Percentiles rank a stretch among this genome's conserved stretches.
Conservation (phyloP, 2,797 vertebrate genomes). For the Varecia variegata region DNA sequence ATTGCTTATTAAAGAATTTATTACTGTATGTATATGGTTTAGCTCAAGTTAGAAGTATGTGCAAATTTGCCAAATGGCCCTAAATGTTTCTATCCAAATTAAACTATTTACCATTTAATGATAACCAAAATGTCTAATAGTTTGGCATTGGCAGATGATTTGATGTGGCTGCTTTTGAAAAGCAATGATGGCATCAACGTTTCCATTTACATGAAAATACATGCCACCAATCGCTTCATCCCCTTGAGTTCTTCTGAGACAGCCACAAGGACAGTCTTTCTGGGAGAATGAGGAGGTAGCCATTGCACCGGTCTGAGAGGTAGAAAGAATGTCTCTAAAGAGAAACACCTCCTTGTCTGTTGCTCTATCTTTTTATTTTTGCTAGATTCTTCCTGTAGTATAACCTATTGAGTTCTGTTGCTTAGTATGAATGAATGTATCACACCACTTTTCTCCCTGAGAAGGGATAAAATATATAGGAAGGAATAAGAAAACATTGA, state of each 20-base stretch:
- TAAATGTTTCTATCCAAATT: background rate
- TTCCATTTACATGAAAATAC: background rate
- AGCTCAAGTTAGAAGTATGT: background rate
- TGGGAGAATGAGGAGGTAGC: background rate
- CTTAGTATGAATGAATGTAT: background rate
- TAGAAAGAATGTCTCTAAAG: background rate
- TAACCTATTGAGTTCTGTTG: background rate
- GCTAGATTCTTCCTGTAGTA: background rate
- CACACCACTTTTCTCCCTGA: background rate
- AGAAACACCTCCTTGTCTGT: background rate
- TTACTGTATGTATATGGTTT: constrained; percentile 3
- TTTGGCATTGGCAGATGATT: background rate
- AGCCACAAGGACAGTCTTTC: background rate
- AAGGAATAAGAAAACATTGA: background rate
- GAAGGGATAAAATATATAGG: background rate
- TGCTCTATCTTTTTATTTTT: background rate
- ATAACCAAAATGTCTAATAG: background rate
- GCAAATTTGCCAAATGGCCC: background rate
- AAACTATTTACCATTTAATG: background rate
- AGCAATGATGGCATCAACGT: background rate
- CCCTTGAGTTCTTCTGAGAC: background rate
- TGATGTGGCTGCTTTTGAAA: background rate
- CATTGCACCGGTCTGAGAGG: background rate
- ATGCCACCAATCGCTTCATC: background rate
- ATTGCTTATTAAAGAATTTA: background rate